Evolutionary conservation across 1,140 invertebrate species (phyloP), one percentile per base, ranked within the genome.

Genomic region (Phymorhynchus buccinoides): DNA sequence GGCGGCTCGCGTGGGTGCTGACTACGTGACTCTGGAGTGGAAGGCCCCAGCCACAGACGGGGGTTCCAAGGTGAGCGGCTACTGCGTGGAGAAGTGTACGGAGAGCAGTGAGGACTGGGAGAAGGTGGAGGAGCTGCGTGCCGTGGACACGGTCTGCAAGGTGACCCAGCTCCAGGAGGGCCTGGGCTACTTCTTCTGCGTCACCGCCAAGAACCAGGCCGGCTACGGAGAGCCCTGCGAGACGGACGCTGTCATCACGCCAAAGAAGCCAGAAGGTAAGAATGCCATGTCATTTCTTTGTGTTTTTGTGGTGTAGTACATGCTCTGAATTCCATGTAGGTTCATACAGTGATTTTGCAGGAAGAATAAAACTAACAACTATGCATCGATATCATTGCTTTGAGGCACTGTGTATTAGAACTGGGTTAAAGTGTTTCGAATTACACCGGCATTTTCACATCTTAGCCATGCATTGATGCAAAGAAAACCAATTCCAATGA

Each of bases 161-260:
- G 98, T 99, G 91, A 96, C 97, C 83, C 96, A 97, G 87, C 97
- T 99, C 32, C 96, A 96, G 83, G 97, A 98, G 79, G 87, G 86
- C 81, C 97, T 98, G 91, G 97, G 98, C 93, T 99, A 99, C 90
- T 95, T 98, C 89, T 99, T 99, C 95, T 95, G 98, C 85, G 96
- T 99, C 3, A 97, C 97, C 95, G 98, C 98, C 27, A 97, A 97
- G 37, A 99, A 99, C 93, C 97, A 98, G 77, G 99, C 99, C 90
- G 99, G 99, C 35, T 96, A 97, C 93, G 97, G 98, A 90, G 96
- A 96, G 82, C 96, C 97, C 9, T 97, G 91, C 97, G 97, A 42
- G 94, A 95, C 98, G 97, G 1, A 96, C 30, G 95, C 95, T n/a
- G 96, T 97, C 27, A 96, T 98, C 14, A 94, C 97, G 41, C 87